Evolutionary conservation across 2,888 invertebrate species (phyloP).

Genomic region (Drosophila emarginata): DNA sequence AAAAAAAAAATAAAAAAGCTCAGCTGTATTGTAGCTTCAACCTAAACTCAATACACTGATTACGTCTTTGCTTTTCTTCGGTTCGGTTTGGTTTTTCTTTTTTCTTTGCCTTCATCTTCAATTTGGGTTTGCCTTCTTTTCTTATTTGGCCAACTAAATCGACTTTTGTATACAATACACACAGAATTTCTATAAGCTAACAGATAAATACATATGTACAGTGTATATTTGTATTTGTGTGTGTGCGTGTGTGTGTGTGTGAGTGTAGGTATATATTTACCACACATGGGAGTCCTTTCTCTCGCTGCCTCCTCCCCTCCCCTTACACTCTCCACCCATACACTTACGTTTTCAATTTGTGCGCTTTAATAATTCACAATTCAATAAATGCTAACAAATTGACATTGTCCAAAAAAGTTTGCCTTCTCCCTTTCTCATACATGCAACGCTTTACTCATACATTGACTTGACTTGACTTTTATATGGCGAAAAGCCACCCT

Average conservation of each 20-base stretch:
- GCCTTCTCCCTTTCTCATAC: neutral
- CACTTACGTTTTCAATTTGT: slow-evolving; percentile 75
- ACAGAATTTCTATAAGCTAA: slow-evolving; percentile 22
- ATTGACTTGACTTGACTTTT: slow-evolving; percentile 19
- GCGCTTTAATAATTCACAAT: slow-evolving; percentile 79
- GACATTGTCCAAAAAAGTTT: slow-evolving; percentile 68
- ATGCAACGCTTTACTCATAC: neutral
- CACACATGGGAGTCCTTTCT: slow-evolving; percentile 10
- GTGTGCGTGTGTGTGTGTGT: neutral
- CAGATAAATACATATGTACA: slow-evolving; percentile 19
- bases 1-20: neutral
- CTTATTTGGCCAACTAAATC: slow-evolving; percentile 73
- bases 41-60: slow-evolving; percentile 15
- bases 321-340: neutral
- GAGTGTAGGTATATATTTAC: slow-evolving; percentile 2
- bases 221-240: neutral
- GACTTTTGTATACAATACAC: slow-evolving; percentile 52
- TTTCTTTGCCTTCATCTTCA: slow-evolving; percentile 43
- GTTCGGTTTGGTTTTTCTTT: neutral
- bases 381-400: slow-evolving; percentile 75
- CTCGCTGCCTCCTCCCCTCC: neutral
- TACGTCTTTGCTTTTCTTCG: slow-evolving; percentile 7
- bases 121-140: slow-evolving; percentile 55
- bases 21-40: slow-evolving; percentile 4
- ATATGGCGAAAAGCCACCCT: slow-evolving; percentile 25